Base-by-base conservation (phyloP, 2,888 invertebrate genomes). In the Oxyscelio sp. region DNA sequence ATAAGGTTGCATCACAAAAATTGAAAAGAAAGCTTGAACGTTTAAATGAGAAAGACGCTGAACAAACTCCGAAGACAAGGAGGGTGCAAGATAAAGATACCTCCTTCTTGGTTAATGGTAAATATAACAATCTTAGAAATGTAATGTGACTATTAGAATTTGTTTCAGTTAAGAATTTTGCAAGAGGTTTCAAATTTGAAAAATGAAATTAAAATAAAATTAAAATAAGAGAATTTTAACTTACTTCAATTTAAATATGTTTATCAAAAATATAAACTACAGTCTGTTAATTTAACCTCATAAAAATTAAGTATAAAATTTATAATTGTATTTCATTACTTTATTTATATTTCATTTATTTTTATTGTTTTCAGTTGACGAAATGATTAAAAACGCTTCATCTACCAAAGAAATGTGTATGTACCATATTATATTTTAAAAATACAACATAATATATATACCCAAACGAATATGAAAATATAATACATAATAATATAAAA, bases 351-450 rank as follows among this genome's bases (percentile, higher is more conserved):
- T 15, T 45, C 3, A 45, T 45, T 19, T 15, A 19, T 45, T 15
- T 45, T 45, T 45, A 45, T 15, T 45, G 34, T 45, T 45, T 45
- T 45, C 45, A 45, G 45, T 45, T 45, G 19, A 45, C 9, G 9
- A 45, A 45, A 3, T 45, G n/a, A 45, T 45, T 45, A 17, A 45
- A 45, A 15, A 45, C 15, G 40, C 40, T 11, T 45, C 15, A 4
- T 17, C 45, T 19, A 19, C 19, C n/a, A n/a, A 11, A 40, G 40
- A 40, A 2, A n/a, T 40, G n/a, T 11, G 40, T 40, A 40, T 40
- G n/a, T 40, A n/a, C 40, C n/a, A 40, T 40, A n/a, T n/a, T n/a
- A n/a, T n/a, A n/a, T n/a, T n/a, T n/a, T n/a, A n/a, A n/a, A n/a
- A n/a, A n/a, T n/a, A n/a, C n/a, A n/a, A n/a, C n/a, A n/a, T n/a